Base-by-base conservation (phyloP, 2,888 invertebrate genomes). In the Eubasilissa splendida region DNA sequence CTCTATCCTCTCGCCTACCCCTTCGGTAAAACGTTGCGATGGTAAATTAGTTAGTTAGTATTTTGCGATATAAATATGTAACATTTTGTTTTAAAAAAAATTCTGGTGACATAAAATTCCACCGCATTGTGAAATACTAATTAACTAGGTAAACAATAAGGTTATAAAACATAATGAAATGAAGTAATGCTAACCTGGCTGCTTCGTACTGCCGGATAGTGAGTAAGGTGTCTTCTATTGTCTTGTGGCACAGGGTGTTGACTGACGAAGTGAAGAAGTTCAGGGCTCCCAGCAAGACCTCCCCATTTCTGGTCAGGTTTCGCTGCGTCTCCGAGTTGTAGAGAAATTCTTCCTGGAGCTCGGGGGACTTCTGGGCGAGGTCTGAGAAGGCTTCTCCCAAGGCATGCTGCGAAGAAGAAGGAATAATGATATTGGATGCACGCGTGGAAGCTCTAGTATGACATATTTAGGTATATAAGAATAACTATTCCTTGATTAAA, bases 261-360 rank as follows among this genome's bases (percentile, higher is more conserved):
- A 99, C 95, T 52, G 98, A 96, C 74, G 96, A 97, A 86, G 96
- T 96, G 91, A 99, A 99, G 91, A 98, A 98, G 88, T 97, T 97
- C 85, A 99, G 92, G 84, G 99, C 98, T 83, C 96, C 96, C 85
- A 98, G 89, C 84, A 99, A 90, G 79, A 96, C 94, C 88, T 99
- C 98, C 8, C 98, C 98, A 89, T 99, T 98, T 88, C 97, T 96
- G 50, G 95, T 95, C 82, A 99, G 91, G 86, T 96, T 96, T 85
- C 97, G 93, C 91, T 99, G 98, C 78, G 98, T 98, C 90, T 98
- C 98, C 52, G 97, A 96, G 89, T 99, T 99, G 88, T 97, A 97
- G 70, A 96, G 92, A 89, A 99, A 98, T 88, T 97, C 96, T 86
- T 97, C 96, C 88, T 98, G 97, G 75, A 99, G 91, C 88, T 98